Evolutionary conservation across 2,113 vertebrate species (phyloP), one percentile per base, ranked within the genome.

Genomic region (Psilopsiagon aymara): DNA sequence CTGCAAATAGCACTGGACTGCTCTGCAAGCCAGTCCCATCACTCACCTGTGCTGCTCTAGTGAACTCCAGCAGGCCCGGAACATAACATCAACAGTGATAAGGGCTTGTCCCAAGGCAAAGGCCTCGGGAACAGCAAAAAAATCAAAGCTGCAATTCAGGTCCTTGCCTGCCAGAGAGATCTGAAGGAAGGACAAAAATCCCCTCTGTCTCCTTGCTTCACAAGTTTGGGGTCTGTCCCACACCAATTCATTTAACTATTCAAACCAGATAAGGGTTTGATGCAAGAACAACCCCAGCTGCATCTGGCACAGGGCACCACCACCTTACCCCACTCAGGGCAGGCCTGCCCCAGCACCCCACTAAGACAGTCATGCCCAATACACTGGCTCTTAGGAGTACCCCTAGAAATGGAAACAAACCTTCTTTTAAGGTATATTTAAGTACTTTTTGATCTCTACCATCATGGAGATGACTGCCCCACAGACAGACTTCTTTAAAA

Each of bases 111-210:
- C 20, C 33, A n/a, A 19, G 13, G 33, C 55, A 14, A 59, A 59
- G 55, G 14, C 33, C 55, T 13, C 27, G 21, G 33, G 47, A 83
- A 55, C 0, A 33, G n/a, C 2, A 27, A 0, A 0, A 0, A 64
- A 66, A 33, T 23, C 35, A n/a, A 71, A 41, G 77, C 4, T 91
- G 95, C 31, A 92, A 75, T 97, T 64, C 27, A 3, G 27, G 20
- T 5, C 11, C 79, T 86, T 71, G 77, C 37, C 89, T 87, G 86
- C 60, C 89, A 95, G 95, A 86, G 83, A 92, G 91, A 91, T 94
- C 89, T 79, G 86, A 73, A 95, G 69, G 69, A 94, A 93, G 89
- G 62, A 28, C 57, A 88, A 94, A 73, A 69, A 20, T 9, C 7
- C 33, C 33, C 8, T 1, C 1, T 16, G 20, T 6, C 15, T 37